phyloP scores from a whole-genome alignment of 2,797 vertebrate genomes.

The Parotocinclus haroldoi region DNA sequence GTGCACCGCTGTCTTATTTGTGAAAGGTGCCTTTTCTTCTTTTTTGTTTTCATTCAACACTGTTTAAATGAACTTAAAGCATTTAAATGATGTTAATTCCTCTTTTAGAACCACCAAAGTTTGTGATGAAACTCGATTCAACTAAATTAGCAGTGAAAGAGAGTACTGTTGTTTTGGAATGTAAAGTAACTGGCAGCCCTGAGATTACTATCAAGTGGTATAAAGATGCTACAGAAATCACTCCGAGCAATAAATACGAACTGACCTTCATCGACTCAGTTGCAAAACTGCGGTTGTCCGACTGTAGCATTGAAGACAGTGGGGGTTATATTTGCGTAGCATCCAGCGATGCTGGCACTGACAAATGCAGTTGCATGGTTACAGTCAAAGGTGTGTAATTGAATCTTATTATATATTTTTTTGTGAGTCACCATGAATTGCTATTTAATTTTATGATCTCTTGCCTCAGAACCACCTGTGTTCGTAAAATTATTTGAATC shows the following conservation, averaged over 20 bases:
- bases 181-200: constrained; percentile 87
- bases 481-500: constrained; percentile 88
- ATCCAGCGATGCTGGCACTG: constrained; percentile 89
- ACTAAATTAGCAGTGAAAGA: constrained; percentile 81
- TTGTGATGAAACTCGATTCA: constrained; percentile 84
- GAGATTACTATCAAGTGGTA: constrained; percentile 89
- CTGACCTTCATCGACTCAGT: constrained; percentile 73
- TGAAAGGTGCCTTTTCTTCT: constrained; percentile 83
- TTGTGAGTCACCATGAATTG: neutral
- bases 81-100: constrained; percentile 47
- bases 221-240: constrained; percentile 86
- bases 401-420: neutral
- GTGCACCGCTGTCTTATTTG: constrained; percentile 84
- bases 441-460: constrained; percentile 46
- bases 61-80: constrained; percentile 25
- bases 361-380: constrained; percentile 83
- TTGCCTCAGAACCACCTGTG: constrained; percentile 81
- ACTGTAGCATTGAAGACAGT: constrained; percentile 76
- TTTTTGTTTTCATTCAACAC: constrained; percentile 17
- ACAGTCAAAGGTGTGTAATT: constrained; percentile 91
- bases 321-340: constrained; percentile 90
- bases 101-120: constrained; percentile 81
- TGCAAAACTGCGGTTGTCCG: constrained; percentile 73
- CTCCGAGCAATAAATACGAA: constrained; percentile 72
- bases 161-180: constrained; percentile 74